Evolutionary conservation across 2,888 invertebrate species (phyloP), one percentile per base, ranked within the genome.

Genomic region (Cheilosia pagana): DNA sequence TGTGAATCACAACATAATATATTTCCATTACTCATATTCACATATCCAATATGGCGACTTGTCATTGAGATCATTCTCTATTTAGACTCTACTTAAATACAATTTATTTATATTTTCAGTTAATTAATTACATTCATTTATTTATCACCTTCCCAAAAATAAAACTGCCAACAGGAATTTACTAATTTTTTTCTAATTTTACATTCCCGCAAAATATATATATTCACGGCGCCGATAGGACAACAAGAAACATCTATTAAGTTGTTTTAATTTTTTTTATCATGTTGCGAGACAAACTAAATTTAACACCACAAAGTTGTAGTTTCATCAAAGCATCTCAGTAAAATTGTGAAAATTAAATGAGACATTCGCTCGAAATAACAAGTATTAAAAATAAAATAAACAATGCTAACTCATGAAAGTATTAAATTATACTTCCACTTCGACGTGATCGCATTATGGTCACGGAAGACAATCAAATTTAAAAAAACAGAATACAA

Each of bases 321-420:
- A 45, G 19, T 23, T n/a, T 21, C 31, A 31, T 31, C 21, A 43
- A 41, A 25, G 28, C 28, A 55, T 35, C 2, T 12, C 3, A 12
- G 12, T 35, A 35, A 35, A 12, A 35, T 12, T 3, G 3, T 12
- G 12, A 35, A 35, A 35, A 35, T 12, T 35, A 35, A 68, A 70
- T 70, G 41, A 41, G 39, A 28, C 50, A 59, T 45, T 59, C 16
- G 16, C 59, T 50, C 50, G 50, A 50, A 71, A 50, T 60, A 55
- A 60, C 41, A 50, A 50, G 39, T 39, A 60, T 59, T 71, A 50
- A 71, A 71, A 60, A 59, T 71, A 60, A 71, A 25, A 60, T 60
- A 71, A 71, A 71, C 35, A 70, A 50, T 31, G 28, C 28, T 31
- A 8, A 31, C 8, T 31, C 28, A 31, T 31, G 8, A 7, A 31